These are phyloP conservation scores for Coreoperca whiteheadi DNA, from an alignment of 2,113 vertebrate species.

Conservation along the genomic window DNA sequence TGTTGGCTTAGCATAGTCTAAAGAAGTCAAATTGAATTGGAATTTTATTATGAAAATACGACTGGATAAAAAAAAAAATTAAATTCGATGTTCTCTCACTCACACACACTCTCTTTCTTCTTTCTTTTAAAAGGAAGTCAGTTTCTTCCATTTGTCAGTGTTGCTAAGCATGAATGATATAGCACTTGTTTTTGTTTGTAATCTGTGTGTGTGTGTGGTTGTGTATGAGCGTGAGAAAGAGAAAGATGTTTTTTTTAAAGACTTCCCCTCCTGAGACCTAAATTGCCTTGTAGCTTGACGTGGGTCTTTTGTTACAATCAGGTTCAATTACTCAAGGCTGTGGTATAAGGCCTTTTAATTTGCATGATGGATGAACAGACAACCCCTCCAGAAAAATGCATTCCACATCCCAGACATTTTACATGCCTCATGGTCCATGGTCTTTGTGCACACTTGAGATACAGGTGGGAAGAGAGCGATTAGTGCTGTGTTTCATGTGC, in stretches of 20 bases:
- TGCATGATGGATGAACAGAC: conserved; percentile 39
- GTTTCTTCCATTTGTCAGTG: background rate
- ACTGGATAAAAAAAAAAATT: background rate
- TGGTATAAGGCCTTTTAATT: conserved; percentile 26
- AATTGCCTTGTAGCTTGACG: background rate
- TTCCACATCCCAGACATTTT: conserved; percentile 15
- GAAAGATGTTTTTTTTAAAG: no score
- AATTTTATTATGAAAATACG: background rate
- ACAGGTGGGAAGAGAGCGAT: conserved; percentile 29
- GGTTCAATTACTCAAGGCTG: conserved; percentile 5
- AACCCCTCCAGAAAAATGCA: conserved; percentile 35
- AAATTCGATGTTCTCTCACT: no score
- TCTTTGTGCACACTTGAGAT: conserved; percentile 16
- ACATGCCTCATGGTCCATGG: conserved; percentile 22
- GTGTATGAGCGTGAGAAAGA: background rate
- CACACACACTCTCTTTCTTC: background rate
- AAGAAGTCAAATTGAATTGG: background rate
- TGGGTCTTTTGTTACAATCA: conserved; percentile 18
- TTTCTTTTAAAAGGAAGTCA: background rate
- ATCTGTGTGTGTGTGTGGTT: background rate
- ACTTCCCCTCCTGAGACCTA: background rate
- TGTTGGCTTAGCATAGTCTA: background rate
- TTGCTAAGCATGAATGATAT: background rate
- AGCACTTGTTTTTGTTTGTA: background rate
- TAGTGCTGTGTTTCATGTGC: conserved; percentile 4